Base-by-base conservation (phyloP, 2,113 vertebrate species). In the Synodontis membranacea region DNA sequence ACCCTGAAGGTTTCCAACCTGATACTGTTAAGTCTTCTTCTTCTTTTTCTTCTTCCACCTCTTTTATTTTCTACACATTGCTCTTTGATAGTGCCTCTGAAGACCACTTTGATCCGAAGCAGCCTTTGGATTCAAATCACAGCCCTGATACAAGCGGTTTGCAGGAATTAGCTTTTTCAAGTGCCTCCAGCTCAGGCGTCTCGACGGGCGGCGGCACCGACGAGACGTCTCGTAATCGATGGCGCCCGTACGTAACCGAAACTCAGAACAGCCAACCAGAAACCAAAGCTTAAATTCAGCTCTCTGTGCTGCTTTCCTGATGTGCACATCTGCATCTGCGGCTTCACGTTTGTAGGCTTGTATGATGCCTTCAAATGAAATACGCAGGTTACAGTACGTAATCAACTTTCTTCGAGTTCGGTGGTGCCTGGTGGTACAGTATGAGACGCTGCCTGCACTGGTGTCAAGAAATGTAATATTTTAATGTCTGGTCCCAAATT, bases 211-310 rank as follows among this genome's bases (percentile, higher is more conserved):
- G 42, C 62, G 2, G 80, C 42, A 12, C 42, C 25, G 42, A 5
- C 39, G 44, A 23, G 60, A 66, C 50, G 60, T n/a, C 23, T 9
- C 15, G 17, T 64, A 34, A 83, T 83, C 68, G 58, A 76, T 25
- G 54, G 75, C 82, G 28, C 70, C 60, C 23, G 68, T 68, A 84
- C 23, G 68, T 68, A 84, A 85, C 64, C 44, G 46, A 78, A 78
- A 21, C 82, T 83, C 80, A 85, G 87, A 88, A 88, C 87, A 88
- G 74, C n/a, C 31, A 56, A n/a, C 19, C 44, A 34, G 50, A 66
- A 85, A 48, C 52, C 37, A 42, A 37, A 46, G 50, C 79, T 82
- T 23, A 25, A 82, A 78, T 37, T 85, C 48, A 64, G 23, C 62
- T 52, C n/a, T 52, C n/a, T 37, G 34, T 54, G 56, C 80, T 39